Evolutionary conservation across 2,113 vertebrate species (phyloP).

Genomic region (Sarotherodon lohbergeri): DNA sequence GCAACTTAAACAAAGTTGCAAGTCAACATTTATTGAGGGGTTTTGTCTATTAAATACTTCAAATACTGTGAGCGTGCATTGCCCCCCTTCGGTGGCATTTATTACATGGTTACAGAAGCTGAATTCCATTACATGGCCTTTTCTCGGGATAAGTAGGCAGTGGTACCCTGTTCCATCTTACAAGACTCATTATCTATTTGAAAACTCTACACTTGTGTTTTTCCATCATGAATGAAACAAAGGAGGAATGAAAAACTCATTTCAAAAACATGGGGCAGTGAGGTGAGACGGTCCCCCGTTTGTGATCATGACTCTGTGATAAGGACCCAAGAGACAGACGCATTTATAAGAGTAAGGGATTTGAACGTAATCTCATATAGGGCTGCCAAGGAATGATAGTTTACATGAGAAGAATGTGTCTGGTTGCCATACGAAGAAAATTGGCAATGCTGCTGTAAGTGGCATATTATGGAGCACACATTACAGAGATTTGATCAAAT

Average conservation of each 20-base stretch:
- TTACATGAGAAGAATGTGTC: background rate
- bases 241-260: constrained; percentile 24
- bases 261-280: constrained; percentile 52
- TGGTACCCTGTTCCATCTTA: background rate
- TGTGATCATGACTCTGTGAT: constrained; percentile 30
- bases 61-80: background rate
- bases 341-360: constrained; percentile 23
- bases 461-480: background rate
- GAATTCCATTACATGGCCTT: background rate
- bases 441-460: constrained; percentile 6
- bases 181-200: constrained; percentile 8
- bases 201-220: constrained; percentile 1
- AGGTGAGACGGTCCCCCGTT: constrained; percentile 27
- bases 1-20: background rate
- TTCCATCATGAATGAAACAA: background rate
- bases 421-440: background rate
- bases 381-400: background rate
- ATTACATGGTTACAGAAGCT: background rate
- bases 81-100: background rate
- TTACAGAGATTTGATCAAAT: constrained; percentile 12
- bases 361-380: constrained; percentile 4
- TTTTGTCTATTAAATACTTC: background rate
- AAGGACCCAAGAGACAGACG: constrained; percentile 3
- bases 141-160: background rate
- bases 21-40: background rate